Evolutionary conservation across 2,888 invertebrate species (phyloP), one percentile per base, ranked within the genome.

Genomic region (Scrobipalpa costella): DNA sequence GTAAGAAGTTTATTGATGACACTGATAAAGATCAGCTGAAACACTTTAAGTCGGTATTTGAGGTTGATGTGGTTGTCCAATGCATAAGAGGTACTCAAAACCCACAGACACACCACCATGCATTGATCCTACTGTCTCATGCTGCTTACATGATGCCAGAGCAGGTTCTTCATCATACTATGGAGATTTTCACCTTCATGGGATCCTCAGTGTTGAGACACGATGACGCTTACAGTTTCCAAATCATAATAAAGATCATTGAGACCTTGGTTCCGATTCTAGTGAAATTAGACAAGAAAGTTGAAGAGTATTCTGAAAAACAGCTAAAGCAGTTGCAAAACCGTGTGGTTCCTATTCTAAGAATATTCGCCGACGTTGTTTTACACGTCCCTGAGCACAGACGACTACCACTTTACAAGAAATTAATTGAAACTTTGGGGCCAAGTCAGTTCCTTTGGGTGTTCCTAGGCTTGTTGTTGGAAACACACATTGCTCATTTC

Each of bases 161-260:
- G 66, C 95, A 96, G 86, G 97, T 99, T 0, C 88, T 99, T 15
- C 96, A 97, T 78, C 97, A 98, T 75, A 96, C 98, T 3, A 98
- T 99, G 95, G 95, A 98, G 21, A 97, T 99, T 72, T 99, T 99
- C 81, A 98, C 99, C 0, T 99, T 99, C 78, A 98, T 99, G 95
- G 99, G 99, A 0, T 96, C 96, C 0, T 97, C 97, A 0, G 95
- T 99, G 9, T 91, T 99, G 0, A 93, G 98, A 9, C 97, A 98
- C 73, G 99, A 99, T 79, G 98, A 99, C 76, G 95, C 96, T 0
- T 98, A 98, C 84, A 98, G 98, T 78, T 97, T 98, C 81, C 97
- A 98, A 83, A 96, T 99, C 27, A 98, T 99, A 63, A 94, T 95
- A 0, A 96, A 95, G 78, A 97, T 98, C 5, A 95, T 99, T 17